These are phyloP conservation scores for Orcinus orca DNA, from an alignment of 2,113 vertebrate genomes.

Conservation along the genomic window DNA sequence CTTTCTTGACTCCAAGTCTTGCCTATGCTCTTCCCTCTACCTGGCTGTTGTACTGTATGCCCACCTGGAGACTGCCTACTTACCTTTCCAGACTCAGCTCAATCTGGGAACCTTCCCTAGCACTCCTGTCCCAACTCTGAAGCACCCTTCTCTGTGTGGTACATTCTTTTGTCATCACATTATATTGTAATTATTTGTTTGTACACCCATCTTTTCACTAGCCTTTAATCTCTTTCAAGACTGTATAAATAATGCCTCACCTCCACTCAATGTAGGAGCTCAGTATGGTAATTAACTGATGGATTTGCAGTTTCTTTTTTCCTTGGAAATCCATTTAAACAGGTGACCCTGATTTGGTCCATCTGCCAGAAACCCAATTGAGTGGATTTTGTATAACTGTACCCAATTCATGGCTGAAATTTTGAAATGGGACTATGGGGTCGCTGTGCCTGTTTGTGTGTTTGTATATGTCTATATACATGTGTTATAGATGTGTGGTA, in stretches of 20 bases:
- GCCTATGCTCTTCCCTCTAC: not conserved
- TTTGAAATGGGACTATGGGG: not conserved
- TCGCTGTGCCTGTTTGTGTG: not conserved
- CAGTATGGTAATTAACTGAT: not conserved
- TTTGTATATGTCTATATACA: not conserved
- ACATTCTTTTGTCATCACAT: not conserved
- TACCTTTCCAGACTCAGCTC: not conserved
- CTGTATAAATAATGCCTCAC: not conserved
- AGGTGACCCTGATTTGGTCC: not conserved
- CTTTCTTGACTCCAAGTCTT: not conserved
- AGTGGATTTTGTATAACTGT: not conserved
- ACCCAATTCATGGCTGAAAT: not conserved
- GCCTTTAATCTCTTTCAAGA: slow-evolving; percentile 13
- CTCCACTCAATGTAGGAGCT: not conserved
- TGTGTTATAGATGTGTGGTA: not conserved
- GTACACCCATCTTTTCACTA: not conserved
- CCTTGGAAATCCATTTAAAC: not conserved
- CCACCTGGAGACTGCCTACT: not conserved
- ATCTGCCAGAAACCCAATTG: not conserved
- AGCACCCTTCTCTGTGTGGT: not conserved
- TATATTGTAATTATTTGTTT: not conserved
- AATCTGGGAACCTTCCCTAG: not conserved
- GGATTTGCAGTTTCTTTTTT: not conserved
- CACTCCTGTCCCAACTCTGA: not conserved
- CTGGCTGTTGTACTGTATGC: not conserved